A percentile compares a stretch with the other conserved stretches of the same genome.
Conservation (phyloP, 2,797 vertebrate genomes). For the Hoplostethus atlanticus region DNA sequence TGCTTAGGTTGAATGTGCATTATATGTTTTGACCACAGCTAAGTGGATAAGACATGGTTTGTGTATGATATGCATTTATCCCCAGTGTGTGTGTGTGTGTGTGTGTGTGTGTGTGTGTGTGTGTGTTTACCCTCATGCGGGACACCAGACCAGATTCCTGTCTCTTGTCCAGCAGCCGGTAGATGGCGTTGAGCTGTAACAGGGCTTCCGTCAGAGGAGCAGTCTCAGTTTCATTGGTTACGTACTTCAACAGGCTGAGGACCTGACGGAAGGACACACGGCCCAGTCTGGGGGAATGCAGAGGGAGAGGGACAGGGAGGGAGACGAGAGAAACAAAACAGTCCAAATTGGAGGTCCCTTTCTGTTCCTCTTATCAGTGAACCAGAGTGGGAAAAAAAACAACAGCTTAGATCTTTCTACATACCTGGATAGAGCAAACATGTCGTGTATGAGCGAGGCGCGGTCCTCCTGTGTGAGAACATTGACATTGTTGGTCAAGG, state of each 20-base stretch:
- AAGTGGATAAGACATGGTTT: no score
- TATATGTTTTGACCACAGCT: no score
- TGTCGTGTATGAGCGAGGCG: conserved; percentile 92
- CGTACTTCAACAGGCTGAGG: conserved; percentile 86
- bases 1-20: no score
- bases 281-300: conserved; percentile 83
- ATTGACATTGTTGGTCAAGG: conserved; percentile 79
- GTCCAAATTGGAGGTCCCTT: neutral
- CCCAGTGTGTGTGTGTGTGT: no score
- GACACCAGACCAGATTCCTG: conserved; percentile 78
- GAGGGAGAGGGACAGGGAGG: neutral
- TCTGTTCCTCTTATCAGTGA: conserved; percentile 4
- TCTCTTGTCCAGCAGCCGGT: conserved; percentile 89
- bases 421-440: conserved; percentile 93
- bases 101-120: neutral
- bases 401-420: neutral
- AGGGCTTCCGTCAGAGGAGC: conserved; percentile 90
- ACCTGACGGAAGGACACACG: conserved; percentile 87
- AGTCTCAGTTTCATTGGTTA: conserved; percentile 85
- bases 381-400: neutral
- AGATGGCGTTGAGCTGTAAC: conserved; percentile 86
- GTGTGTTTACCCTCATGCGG: conserved; percentile 83
- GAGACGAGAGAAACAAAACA: neutral
- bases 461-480: conserved; percentile 89
- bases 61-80: no score